These are phyloP conservation scores for Lasioglossum calceatum DNA, from an alignment of 2,888 invertebrate genomes.

Conservation along the genomic window DNA sequence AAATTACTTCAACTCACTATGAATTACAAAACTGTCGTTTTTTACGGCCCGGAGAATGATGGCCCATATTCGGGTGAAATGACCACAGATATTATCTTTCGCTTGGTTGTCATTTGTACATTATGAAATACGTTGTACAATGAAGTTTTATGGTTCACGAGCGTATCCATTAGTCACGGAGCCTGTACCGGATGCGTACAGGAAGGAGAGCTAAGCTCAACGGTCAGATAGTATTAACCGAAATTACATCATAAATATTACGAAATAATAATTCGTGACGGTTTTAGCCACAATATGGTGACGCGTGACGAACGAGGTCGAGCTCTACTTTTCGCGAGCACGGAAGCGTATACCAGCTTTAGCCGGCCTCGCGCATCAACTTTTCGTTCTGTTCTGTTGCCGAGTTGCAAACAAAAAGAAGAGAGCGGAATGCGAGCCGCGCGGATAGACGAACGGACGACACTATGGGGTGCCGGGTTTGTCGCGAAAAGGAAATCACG, in stretches of 20 bases:
- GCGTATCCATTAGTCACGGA: constrained; percentile 10
- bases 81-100: not conserved
- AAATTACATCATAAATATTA: constrained; percentile 46
- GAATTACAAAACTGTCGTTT: not conserved
- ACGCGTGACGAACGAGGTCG: constrained; percentile 52
- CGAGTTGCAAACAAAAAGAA: constrained; percentile 30
- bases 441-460: not conserved
- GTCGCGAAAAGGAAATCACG: constrained; percentile 46
- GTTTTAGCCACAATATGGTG: constrained; percentile 48
- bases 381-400: constrained; percentile 33
- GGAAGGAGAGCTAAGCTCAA: not conserved
- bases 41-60: not conserved
- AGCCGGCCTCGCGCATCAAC: constrained; percentile 24
- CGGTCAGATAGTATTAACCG: not conserved
- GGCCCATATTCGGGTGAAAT: not conserved
- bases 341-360: constrained; percentile 51
- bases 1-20: not conserved
- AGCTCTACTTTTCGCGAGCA: constrained; percentile 56
- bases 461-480: not conserved
- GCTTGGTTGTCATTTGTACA: not conserved
- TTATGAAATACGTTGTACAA: constrained; percentile 3
- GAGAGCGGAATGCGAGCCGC: not conserved
- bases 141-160: constrained; percentile 13
- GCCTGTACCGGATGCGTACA: not conserved
- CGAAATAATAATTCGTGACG: constrained; percentile 48